phyloP scores from a whole-genome alignment of 1,140 invertebrate genomes.

The Euura lappo region DNA sequence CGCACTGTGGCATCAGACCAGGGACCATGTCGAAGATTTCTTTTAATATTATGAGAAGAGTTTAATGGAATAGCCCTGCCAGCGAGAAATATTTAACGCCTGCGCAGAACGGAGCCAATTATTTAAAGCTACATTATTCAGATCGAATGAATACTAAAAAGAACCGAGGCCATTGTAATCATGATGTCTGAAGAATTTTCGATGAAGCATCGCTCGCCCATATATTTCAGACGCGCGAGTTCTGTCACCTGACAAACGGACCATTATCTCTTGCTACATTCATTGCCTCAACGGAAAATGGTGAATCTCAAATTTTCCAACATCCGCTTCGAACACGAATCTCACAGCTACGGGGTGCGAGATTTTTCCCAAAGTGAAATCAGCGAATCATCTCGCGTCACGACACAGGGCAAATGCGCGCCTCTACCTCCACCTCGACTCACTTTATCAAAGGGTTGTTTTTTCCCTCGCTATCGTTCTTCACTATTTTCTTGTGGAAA shows the following conservation, averaged over 20 bases:
- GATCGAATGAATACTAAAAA: constrained; percentile 45
- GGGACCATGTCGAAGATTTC: not conserved
- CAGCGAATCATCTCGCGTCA: constrained; percentile 31
- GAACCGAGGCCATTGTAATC: constrained; percentile 38
- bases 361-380: constrained; percentile 42
- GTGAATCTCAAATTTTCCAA: not conserved
- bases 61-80: not conserved
- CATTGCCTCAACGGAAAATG: not conserved
- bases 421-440: constrained; percentile 14
- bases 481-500: constrained; percentile 23
- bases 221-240: not conserved
- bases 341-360: constrained; percentile 26
- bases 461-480: constrained; percentile 18
- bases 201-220: constrained; percentile 32
- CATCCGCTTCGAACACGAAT: not conserved
- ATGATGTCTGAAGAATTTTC: constrained; percentile 38
- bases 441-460: not conserved
- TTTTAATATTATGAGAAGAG: constrained; percentile 3
- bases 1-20: not conserved
- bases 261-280: not conserved
- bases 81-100: constrained; percentile 36
- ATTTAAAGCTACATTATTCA: constrained; percentile 50
- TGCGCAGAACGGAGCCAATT: constrained; percentile 39
- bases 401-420: constrained; percentile 29
- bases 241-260: not conserved